phyloP scores from a whole-genome alignment of 2,113 vertebrate genomes.

The Setophaga petechia region DNA sequence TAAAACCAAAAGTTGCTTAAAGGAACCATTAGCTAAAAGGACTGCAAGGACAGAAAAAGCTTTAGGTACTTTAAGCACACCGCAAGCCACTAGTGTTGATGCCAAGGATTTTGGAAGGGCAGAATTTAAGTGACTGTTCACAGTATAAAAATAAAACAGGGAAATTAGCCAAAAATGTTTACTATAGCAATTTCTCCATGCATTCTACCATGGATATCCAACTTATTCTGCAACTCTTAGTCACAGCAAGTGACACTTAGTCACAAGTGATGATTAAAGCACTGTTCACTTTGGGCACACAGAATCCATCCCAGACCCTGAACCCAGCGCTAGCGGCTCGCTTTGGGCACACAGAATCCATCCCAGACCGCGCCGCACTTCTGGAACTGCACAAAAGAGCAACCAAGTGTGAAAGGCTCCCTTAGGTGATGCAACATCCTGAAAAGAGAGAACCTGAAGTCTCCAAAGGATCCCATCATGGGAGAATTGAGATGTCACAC shows the following conservation, averaged over 20 bases:
- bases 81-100: not conserved
- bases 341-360: not conserved
- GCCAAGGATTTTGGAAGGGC: not conserved
- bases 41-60: not conserved
- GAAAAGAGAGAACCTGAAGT: not conserved
- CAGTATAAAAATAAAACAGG: not conserved
- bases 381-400: not conserved
- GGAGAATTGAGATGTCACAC: fast-evolving
- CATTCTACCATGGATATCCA: not conserved
- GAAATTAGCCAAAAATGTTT: not conserved
- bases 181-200: not conserved
- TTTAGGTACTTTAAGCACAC: not conserved
- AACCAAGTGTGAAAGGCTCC: not conserved
- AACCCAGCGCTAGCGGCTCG: too few species aligned
- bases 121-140: not conserved
- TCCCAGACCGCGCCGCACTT: not conserved
- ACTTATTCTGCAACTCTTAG: not conserved
- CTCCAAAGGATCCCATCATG: not conserved
- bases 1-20: not conserved
- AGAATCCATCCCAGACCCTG: too few species aligned
- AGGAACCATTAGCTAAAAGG: not conserved
- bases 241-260: conserved; percentile 44
- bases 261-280: not conserved
- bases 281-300: too few species aligned
- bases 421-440: fast-evolving